Conservation (phyloP, 2,888 invertebrate genomes). For the Trichopoda pennipes region DNA sequence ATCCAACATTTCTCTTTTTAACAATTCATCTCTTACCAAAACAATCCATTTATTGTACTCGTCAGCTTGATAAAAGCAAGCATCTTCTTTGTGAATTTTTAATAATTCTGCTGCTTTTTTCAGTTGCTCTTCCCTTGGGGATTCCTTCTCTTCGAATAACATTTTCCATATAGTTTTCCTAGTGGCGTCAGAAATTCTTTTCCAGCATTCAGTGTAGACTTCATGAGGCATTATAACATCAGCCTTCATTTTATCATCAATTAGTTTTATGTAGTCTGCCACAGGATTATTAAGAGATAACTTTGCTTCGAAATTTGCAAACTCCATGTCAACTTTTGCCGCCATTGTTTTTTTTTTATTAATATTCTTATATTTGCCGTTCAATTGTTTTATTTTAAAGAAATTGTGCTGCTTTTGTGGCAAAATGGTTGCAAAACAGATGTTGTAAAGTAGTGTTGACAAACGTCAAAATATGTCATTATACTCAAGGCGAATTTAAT, state of each 20-base stretch:
- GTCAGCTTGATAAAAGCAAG: conserved; percentile 75
- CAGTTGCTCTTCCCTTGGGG: conserved; percentile 45
- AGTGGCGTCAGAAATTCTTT: conserved; percentile 70
- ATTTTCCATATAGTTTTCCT: conserved; percentile 75
- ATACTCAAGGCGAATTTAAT: too few relatives aligned
- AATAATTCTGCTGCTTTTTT: conserved; percentile 72
- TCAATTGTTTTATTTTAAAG: not conserved
- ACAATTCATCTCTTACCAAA: conserved; percentile 75
- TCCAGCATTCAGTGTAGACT: conserved; percentile 71
- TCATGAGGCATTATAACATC: conserved; percentile 72
- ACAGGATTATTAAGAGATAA: conserved; percentile 69
- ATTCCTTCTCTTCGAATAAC: conserved; percentile 70
- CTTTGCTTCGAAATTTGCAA: conserved; percentile 54
- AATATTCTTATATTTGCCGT: not conserved
- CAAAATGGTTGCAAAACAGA: too few relatives aligned
- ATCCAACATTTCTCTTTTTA: conserved; percentile 73
- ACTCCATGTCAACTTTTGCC: conserved; percentile 26
- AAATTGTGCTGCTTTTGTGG: too few relatives aligned
- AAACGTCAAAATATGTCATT: too few relatives aligned
- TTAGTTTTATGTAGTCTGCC: conserved; percentile 72
- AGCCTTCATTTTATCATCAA: conserved; percentile 71
- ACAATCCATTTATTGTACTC: conserved; percentile 78
- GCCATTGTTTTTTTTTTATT: not conserved
- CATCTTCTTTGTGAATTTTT: conserved; percentile 79
- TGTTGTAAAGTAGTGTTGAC: too few relatives aligned